Evolutionary conservation across 2,797 vertebrate species (phyloP).

Genomic region (Pangasius macronema): DNA sequence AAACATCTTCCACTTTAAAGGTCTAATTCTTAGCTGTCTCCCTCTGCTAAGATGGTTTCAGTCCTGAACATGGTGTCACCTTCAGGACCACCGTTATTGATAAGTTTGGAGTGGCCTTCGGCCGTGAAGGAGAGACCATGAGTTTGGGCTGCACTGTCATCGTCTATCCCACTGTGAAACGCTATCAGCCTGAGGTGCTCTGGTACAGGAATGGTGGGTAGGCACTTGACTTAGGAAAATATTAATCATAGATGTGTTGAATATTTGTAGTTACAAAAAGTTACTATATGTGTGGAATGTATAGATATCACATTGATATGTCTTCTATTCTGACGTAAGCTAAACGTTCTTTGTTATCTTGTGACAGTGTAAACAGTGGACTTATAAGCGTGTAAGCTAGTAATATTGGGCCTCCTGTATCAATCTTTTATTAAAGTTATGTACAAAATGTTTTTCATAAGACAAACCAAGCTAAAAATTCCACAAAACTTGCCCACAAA

Average conservation of each 20-base stretch:
- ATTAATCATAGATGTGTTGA: neutral
- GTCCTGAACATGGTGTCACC: slow-evolving; percentile 87
- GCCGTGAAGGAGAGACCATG: slow-evolving; percentile 90
- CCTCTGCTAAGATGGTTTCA: slow-evolving; percentile 79
- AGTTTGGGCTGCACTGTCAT: slow-evolving; percentile 94
- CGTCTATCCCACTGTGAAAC: slow-evolving; percentile 89
- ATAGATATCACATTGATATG: neutral
- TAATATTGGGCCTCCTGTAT: neutral
- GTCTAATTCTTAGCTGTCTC: slow-evolving; percentile 13
- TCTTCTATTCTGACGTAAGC: neutral
- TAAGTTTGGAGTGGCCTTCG: slow-evolving; percentile 91
- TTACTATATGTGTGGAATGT: neutral
- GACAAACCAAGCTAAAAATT: neutral
- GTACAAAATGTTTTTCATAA: neutral
- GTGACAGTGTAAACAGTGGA: neutral
- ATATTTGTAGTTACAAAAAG: neutral
- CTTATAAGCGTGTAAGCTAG: neutral
- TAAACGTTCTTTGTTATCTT: neutral
- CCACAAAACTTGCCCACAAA: neutral
- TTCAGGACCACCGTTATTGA: slow-evolving; percentile 91
- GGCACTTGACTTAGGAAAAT: neutral
- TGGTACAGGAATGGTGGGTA: slow-evolving; percentile 86
- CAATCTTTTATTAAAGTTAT: neutral
- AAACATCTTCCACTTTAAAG: neutral
- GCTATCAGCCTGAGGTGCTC: slow-evolving; percentile 89